These are phyloP conservation scores for Oncorhynchus mykiss DNA, from an alignment of 2,113 vertebrate genomes.

Conservation along the genomic window DNA sequence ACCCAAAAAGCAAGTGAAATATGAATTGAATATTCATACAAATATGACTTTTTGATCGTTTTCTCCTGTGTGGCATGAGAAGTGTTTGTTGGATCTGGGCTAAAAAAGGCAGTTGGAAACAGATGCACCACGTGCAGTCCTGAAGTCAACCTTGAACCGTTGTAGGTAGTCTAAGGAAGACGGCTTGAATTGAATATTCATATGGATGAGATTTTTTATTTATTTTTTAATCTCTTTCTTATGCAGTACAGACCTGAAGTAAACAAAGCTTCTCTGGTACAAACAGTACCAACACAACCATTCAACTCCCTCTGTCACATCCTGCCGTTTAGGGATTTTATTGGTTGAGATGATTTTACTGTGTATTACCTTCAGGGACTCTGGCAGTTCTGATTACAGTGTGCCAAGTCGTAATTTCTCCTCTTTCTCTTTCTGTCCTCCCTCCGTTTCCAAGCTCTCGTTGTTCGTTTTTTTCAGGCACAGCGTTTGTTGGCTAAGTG, in stretches of 20 bases:
- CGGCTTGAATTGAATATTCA: too few relatives aligned
- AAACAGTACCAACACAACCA: slow-evolving; percentile 6
- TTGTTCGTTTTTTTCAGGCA: slow-evolving; percentile 7
- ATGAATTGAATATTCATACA: background rate
- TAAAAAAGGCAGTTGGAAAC: too few relatives aligned
- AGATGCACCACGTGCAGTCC: too few relatives aligned
- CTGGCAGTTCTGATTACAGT: slow-evolving; percentile 19
- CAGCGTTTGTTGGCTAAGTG: slow-evolving; percentile 23
- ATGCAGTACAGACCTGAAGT: background rate
- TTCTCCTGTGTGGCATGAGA: too few relatives aligned
- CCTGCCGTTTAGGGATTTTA: slow-evolving; percentile 14
- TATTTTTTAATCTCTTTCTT: too few relatives aligned
- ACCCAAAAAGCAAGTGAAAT: slow-evolving; percentile 23
- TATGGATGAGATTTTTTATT: too few relatives aligned
- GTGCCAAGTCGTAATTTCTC: slow-evolving; percentile 10
- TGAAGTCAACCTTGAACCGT: too few relatives aligned
- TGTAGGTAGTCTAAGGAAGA: too few relatives aligned
- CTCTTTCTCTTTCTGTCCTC: slow-evolving; percentile 4
- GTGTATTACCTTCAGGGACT: background rate
- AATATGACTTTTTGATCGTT: background rate
- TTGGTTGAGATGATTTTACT: slow-evolving; percentile 20
- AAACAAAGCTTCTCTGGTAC: slow-evolving; percentile 20
- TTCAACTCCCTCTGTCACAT: slow-evolving; percentile 24
- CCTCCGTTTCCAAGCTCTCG: background rate
- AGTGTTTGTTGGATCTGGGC: too few relatives aligned